phyloP scores from a whole-genome alignment of 2,888 invertebrate species.

The Choristoneura rosaceana region DNA sequence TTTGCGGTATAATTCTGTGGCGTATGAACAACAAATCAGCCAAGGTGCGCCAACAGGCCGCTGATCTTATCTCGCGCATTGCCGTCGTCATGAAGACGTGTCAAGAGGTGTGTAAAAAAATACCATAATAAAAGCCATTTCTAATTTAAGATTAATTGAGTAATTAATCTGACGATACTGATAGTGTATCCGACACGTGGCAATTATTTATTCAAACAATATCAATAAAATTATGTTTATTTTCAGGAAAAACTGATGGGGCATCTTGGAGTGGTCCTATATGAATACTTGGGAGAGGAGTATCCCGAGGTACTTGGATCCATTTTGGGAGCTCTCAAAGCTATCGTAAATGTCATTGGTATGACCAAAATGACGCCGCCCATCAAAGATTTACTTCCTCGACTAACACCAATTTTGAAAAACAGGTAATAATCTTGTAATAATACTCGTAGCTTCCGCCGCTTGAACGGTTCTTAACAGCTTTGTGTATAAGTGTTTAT shows the following conservation, averaged over 20 bases:
- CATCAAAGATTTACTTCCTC: conserved; percentile 98
- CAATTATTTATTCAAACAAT: neutral
- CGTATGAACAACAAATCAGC: conserved; percentile 99
- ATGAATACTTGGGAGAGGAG: conserved; percentile 99
- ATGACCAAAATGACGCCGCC: conserved; percentile 99
- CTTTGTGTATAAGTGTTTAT: too few species aligned
- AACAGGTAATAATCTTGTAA: conserved; percentile 93
- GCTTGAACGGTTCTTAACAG: too few species aligned
- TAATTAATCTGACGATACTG: too few species aligned
- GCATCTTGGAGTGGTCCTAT: conserved; percentile 99
- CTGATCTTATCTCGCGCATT: conserved; percentile 98
- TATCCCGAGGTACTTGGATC: conserved; percentile 99
- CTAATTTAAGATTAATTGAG: neutral
- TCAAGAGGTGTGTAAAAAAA: conserved; percentile 89
- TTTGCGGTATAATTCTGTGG: conserved; percentile 99
- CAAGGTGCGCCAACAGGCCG: conserved; percentile 99
- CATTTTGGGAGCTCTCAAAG: conserved; percentile 99
- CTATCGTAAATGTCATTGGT: conserved; percentile 99
- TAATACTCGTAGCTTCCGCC: too few species aligned
- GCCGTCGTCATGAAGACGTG: conserved; percentile 99
- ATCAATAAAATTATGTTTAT: neutral
- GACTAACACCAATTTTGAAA: conserved; percentile 98
- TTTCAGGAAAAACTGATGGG: conserved; percentile 98
- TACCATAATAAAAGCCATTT: neutral
- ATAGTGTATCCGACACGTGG: neutral